Conservation (phyloP, 1,140 invertebrate species). For the Drosophila navojoa region DNA sequence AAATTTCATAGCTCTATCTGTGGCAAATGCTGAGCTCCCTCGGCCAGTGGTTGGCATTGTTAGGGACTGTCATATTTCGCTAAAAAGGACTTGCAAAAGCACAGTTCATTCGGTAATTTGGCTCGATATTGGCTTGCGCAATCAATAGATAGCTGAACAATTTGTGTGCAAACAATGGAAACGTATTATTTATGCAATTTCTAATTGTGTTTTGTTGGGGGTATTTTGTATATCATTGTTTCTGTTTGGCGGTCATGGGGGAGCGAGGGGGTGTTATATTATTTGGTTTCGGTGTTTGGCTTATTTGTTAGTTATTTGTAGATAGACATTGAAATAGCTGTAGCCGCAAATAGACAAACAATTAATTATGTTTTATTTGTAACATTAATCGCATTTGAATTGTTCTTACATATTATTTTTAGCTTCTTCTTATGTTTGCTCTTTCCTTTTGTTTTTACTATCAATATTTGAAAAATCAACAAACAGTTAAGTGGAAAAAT, state of each 20-base stretch:
- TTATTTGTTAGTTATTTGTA: slow-evolving; percentile 45
- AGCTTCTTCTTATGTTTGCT: slow-evolving; percentile 30
- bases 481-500: slow-evolving; percentile 74
- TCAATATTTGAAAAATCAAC: slow-evolving; percentile 64
- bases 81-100: background rate
- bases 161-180: slow-evolving; percentile 47
- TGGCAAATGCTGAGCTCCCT: background rate
- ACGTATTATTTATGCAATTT: slow-evolving; percentile 44
- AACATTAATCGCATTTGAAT: slow-evolving; percentile 58
- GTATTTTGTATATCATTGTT: background rate
- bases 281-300: slow-evolving; percentile 23
- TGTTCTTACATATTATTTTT: slow-evolving; percentile 37
- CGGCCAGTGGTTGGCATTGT: background rate
- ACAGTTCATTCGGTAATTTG: background rate
- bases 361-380: slow-evolving; percentile 72
- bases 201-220: slow-evolving; percentile 9
- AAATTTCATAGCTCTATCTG: background rate
- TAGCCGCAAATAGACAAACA: slow-evolving; percentile 71
- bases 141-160: slow-evolving; percentile 5
- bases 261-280: background rate
- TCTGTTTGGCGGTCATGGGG: background rate
- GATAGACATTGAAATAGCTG: slow-evolving; percentile 60
- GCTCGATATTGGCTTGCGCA: background rate
- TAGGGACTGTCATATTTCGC: too few species aligned
- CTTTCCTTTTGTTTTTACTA: slow-evolving; percentile 16